A percentile compares a stretch with the other conserved stretches of the same genome.
phyloP scores from a whole-genome alignment of 2,113 vertebrate genomes.

The Theristicus caerulescens region DNA sequence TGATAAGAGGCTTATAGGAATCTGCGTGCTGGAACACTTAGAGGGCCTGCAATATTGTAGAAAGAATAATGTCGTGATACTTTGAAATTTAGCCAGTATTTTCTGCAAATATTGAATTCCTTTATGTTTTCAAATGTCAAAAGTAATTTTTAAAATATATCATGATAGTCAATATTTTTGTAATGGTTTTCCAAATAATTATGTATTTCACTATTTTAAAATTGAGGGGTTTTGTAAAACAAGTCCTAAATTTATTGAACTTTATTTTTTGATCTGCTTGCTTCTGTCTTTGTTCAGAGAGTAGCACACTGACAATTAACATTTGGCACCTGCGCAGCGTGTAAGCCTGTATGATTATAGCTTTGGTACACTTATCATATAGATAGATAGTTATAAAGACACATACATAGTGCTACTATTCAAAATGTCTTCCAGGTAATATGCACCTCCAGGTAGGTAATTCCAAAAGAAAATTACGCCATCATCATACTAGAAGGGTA shows the following conservation, averaged over 20 bases:
- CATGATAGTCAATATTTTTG: background rate
- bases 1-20: background rate
- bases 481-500: background rate
- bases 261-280: background rate
- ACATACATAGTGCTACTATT: background rate
- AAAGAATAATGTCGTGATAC: background rate
- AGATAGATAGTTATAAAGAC: background rate
- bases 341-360: fast-evolving
- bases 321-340: background rate
- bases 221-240: background rate
- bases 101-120: background rate
- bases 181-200: background rate
- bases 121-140: background rate
- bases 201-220: background rate
- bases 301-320: background rate
- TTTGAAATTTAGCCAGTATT: background rate
- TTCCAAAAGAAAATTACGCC: background rate
- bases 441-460: background rate
- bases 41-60: background rate
- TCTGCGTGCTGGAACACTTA: background rate
- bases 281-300: background rate
- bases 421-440: background rate
- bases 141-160: background rate
- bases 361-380: background rate
- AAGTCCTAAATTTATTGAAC: background rate